A percentile compares a stretch with the other conserved stretches of the same genome.
These are phyloP conservation scores for Naso thynnoides DNA, from an alignment of 2,797 vertebrate genomes.

Conservation along the genomic window DNA sequence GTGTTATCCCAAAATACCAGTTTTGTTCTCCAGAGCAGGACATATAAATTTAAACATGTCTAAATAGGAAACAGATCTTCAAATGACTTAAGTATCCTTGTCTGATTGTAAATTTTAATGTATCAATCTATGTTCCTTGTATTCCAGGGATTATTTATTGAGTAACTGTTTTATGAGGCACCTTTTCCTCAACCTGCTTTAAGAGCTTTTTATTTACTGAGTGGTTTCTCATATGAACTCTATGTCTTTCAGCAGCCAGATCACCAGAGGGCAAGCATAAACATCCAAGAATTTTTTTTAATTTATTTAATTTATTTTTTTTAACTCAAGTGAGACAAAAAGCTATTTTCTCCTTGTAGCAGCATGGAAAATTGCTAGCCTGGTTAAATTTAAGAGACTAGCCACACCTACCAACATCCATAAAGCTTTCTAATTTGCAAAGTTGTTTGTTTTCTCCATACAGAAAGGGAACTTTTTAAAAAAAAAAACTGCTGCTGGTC, in stretches of 20 bases:
- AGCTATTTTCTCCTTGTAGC: not conserved
- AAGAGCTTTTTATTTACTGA: not conserved
- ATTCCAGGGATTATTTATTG: constrained; percentile 1
- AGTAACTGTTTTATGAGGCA: not conserved
- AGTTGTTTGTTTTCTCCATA: not conserved
- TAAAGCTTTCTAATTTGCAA: not conserved
- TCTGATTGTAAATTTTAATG: not conserved
- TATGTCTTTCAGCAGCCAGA: not conserved
- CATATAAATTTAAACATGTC: not conserved
- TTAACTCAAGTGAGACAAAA: not conserved
- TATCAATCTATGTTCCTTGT: not conserved
- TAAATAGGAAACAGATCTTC: not conserved
- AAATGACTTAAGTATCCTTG: not conserved
- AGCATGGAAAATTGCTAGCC: not conserved
- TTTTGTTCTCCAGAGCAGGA: constrained; percentile 6
- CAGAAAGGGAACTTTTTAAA: not conserved
- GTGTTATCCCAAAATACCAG: not conserved
- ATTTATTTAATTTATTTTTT: too few species aligned
- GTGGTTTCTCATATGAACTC: not conserved
- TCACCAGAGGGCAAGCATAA: not conserved
- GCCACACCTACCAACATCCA: not conserved
- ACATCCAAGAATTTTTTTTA: not conserved
- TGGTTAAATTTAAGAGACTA: not conserved
- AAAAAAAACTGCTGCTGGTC: too few species aligned
- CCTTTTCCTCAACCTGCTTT: not conserved